Conservation (phyloP, 2,113 vertebrate species). For the Piliocolobus tephrosceles region DNA sequence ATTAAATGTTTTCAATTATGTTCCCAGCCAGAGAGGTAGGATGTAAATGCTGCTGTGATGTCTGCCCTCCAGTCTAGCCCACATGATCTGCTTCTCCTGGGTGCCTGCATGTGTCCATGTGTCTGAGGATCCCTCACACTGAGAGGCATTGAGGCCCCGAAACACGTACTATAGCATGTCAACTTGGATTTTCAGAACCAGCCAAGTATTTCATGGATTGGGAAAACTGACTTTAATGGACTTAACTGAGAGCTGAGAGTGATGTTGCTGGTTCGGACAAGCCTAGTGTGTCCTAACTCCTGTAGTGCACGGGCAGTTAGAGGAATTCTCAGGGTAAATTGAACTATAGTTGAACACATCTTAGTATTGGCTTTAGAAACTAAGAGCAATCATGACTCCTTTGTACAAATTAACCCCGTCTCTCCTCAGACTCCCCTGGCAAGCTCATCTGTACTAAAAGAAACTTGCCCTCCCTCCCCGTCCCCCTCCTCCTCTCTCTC, state of each 20-base stretch:
- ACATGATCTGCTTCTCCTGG: not conserved
- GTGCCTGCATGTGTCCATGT: too few species aligned
- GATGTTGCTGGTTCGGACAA: not conserved
- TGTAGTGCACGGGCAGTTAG: rapidly evolving
- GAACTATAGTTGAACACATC: not conserved
- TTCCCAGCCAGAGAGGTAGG: not conserved
- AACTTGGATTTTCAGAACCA: not conserved
- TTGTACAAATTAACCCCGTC: not conserved
- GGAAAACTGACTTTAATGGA: not conserved
- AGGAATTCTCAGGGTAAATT: not conserved
- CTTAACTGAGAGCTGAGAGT: not conserved
- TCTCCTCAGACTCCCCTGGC: not conserved
- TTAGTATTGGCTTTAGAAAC: not conserved
- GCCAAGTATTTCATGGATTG: not conserved
- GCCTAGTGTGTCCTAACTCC: not conserved
- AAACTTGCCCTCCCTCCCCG: not conserved
- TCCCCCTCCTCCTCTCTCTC: not conserved
- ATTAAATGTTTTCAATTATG: not conserved
- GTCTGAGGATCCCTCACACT: not conserved
- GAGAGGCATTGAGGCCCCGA: too few species aligned
- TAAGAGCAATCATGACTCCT: not conserved
- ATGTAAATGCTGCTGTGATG: not conserved
- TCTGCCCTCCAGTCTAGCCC: not conserved
- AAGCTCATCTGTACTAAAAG: not conserved
- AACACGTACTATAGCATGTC: rapidly evolving